phyloP scores from a whole-genome alignment of 2,113 vertebrate species.

The Ploceus nigricollis region DNA sequence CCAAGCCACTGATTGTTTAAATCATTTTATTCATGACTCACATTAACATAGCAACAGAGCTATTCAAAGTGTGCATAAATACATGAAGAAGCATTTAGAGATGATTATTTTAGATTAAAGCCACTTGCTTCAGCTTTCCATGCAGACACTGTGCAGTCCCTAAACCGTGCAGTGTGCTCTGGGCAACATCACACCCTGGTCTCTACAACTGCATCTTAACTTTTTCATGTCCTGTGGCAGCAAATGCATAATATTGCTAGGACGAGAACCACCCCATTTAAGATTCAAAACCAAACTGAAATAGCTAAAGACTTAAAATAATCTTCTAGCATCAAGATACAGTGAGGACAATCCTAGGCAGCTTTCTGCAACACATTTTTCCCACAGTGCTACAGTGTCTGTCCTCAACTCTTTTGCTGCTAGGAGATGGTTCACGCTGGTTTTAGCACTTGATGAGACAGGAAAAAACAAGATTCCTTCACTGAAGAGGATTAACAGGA shows the following conservation, averaged over 20 bases:
- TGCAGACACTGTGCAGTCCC: rapidly evolving
- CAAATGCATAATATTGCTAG: background rate
- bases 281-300: background rate
- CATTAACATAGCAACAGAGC: background rate
- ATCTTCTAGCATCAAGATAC: background rate
- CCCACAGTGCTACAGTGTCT: background rate
- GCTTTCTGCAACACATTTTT: background rate
- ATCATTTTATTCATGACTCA: background rate
- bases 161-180: background rate
- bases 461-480: background rate
- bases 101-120: background rate
- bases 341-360: background rate
- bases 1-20: background rate
- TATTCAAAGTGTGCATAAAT: constrained; percentile 7
- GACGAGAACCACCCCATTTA: background rate
- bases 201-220: background rate
- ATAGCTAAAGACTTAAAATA: background rate
- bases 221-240: background rate
- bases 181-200: background rate
- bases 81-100: background rate
- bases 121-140: background rate
- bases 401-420: background rate
- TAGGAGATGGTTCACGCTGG: background rate
- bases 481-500: background rate
- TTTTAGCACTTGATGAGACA: background rate